phyloP scores from a whole-genome alignment of 2,113 vertebrate species.

The Desmodus rotundus region DNA sequence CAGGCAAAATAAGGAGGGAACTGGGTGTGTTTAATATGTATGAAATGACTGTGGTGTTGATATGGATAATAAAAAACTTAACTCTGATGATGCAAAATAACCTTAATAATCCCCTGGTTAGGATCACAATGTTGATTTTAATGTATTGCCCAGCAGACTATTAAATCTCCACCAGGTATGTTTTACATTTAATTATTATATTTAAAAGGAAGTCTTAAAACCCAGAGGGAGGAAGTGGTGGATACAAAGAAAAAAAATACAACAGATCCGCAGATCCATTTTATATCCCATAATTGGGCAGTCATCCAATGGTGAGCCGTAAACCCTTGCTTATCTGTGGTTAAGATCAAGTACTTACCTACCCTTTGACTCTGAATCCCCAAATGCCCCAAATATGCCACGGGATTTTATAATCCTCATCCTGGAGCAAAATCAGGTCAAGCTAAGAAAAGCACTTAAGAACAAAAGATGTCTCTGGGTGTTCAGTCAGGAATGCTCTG shows the following conservation, averaged over 20 bases:
- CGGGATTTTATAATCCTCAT: conserved; percentile 29
- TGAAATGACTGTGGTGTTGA: conserved; percentile 61
- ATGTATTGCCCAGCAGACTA: conserved; percentile 45
- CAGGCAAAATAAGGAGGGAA: conserved; percentile 73
- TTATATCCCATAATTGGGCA: not conserved
- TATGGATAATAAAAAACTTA: conserved; percentile 65
- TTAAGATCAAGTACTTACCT: not conserved
- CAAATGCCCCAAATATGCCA: conserved; percentile 35
- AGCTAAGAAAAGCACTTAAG: conserved; percentile 45
- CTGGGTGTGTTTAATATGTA: conserved; percentile 75
- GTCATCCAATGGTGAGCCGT: not conserved
- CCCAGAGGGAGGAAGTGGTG: not conserved
- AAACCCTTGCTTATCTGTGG: not conserved
- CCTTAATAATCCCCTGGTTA: conserved; percentile 64
- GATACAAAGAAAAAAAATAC: not conserved
- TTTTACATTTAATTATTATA: conserved; percentile 54
- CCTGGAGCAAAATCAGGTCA: conserved; percentile 36
- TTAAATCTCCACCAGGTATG: conserved; percentile 41
- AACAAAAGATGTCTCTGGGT: conserved; percentile 30
- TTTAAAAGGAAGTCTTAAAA: conserved; percentile 50
- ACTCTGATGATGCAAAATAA: conserved; percentile 49
- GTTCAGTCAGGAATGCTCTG: not conserved
- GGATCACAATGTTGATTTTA: conserved; percentile 65
- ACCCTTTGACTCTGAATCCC: conserved; percentile 25
- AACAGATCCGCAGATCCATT: not conserved